Conservation (phyloP, 2,113 vertebrate species). For the Channa argus region DNA sequence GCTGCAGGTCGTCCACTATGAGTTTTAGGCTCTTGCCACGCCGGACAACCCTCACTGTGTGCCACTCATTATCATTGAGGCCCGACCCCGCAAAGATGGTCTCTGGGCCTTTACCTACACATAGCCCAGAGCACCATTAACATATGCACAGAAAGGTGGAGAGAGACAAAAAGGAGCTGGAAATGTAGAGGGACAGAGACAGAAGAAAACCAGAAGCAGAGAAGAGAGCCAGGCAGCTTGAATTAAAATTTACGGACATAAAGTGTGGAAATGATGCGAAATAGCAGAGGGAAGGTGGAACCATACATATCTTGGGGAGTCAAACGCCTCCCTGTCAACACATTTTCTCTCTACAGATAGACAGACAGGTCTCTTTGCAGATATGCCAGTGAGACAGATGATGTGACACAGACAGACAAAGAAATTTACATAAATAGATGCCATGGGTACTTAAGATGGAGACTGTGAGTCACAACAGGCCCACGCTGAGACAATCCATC, state of each 20-base stretch:
- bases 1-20: slow-evolving; percentile 95
- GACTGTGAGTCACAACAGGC: slow-evolving; percentile 69
- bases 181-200: slow-evolving; percentile 47
- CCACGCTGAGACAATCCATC: slow-evolving; percentile 63
- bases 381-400: slow-evolving; percentile 43
- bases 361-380: slow-evolving; percentile 58
- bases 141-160: slow-evolving; percentile 49
- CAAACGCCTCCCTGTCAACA: slow-evolving; percentile 49
- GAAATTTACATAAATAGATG: slow-evolving; percentile 63
- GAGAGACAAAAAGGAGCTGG: slow-evolving; percentile 53
- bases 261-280: slow-evolving; percentile 46
- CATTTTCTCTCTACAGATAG: slow-evolving; percentile 42
- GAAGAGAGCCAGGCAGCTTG: slow-evolving; percentile 52
- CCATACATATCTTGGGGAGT: slow-evolving; percentile 61
- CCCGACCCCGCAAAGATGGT: slow-evolving; percentile 99
- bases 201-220: slow-evolving; percentile 41
- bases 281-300: slow-evolving; percentile 35
- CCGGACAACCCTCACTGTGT: slow-evolving; percentile 97
- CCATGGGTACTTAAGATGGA: slow-evolving; percentile 53
- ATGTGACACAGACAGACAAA: slow-evolving; percentile 54
- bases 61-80: slow-evolving; percentile 99
- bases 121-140: slow-evolving; percentile 93
- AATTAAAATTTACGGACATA: slow-evolving; percentile 55
- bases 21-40: slow-evolving; percentile 97
- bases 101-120: slow-evolving; percentile 99